Conservation (phyloP, 2,113 vertebrate genomes). For the Heterocephalus glaber region DNA sequence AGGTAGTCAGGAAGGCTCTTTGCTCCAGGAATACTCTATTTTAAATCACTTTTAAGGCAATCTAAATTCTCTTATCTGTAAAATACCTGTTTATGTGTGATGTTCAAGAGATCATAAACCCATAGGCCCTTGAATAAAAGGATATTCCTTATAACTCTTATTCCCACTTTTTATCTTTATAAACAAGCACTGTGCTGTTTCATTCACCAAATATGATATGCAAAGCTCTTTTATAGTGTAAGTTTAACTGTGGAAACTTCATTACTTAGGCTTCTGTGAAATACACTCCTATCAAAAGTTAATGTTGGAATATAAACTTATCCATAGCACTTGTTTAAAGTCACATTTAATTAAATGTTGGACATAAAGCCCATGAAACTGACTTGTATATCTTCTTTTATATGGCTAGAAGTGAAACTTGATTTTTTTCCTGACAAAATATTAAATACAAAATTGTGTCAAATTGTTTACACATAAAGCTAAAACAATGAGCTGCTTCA, state of each 20-base stretch:
- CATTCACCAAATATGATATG: not conserved
- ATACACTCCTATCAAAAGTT: not conserved
- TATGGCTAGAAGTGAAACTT: not conserved
- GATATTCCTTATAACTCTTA: not conserved
- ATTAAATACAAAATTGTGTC: not conserved
- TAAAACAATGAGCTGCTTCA: not conserved
- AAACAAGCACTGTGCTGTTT: not conserved
- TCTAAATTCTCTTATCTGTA: not conserved
- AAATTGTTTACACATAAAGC: not conserved
- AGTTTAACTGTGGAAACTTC: not conserved
- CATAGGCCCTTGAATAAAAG: not conserved
- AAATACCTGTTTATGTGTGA: not conserved
- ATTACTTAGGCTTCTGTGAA: not conserved
- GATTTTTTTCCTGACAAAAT: not conserved
- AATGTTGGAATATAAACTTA: not conserved
- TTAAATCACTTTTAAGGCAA: not conserved
- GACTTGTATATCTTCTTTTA: not conserved
- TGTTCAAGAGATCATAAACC: not conserved
- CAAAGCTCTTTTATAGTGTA: not conserved
- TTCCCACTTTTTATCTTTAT: not conserved
- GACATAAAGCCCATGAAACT: not conserved
- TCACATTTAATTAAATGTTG: not conserved
- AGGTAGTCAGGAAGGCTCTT: not conserved
- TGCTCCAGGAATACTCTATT: not conserved
- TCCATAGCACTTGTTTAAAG: not conserved